Evolutionary conservation across 1,140 invertebrate species (phyloP), one percentile per base, ranked within the genome.

Genomic region (Camponotus pennsylvanicus): DNA sequence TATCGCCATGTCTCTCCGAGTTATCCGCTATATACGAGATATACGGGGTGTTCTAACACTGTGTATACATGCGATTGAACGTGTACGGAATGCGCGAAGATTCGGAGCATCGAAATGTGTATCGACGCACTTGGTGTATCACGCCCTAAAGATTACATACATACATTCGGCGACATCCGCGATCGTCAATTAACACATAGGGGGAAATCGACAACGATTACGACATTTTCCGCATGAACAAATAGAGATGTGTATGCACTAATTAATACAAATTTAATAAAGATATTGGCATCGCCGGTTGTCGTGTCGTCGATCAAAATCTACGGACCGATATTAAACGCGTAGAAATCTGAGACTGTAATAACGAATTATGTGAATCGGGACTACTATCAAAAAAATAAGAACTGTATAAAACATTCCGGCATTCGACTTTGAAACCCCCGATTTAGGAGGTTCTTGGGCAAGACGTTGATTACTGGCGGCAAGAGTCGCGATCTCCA

Each of bases 401-500:
- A 55, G n/a, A 42, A n/a, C 42, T 6, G 76, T 32, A 0, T 55
- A 18, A 18, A 45, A 1, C 9, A 52, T 52, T 52, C 9, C 37
- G 1, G 34, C 3, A 18, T 77, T 78, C 37, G 80, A 49, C 27
- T 37, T 52, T 21, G 61, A 75, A 3, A 18, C 49, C 1, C 83
- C 77, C 8, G 92, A 91, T 57, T 82, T 92, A 0, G 94, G 93
- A 0, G 92, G 93, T 82, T 94, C 93, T 77, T 95, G 94, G 2
- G 92, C 93, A 18, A 95, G 92, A 87, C 92, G 92, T 70, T 95
- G 92, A 55, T 94, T 95, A 76, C 91, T 94, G 52, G 92, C 93
- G 18, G 93, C 93, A 1, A 95, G 86, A 0, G 94, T 93, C 2
- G 92, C 91, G 7, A 91, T 89, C 21, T 86, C 90, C 45, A 91